phyloP scores from a whole-genome alignment of 2,113 vertebrate species.

The Mus pahari region DNA sequence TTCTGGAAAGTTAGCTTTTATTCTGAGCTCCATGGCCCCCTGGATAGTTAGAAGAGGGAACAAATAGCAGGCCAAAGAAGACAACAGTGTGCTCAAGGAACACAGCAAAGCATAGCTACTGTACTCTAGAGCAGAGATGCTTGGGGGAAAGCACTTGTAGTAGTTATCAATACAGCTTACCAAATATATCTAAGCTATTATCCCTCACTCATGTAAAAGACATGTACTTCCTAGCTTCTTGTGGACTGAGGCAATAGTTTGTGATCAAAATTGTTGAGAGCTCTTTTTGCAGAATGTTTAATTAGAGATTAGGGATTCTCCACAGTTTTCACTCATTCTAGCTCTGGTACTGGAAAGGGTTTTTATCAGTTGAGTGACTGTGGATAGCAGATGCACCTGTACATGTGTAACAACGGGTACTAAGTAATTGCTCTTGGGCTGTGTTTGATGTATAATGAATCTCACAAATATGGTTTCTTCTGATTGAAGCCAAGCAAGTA shows the following conservation, averaged over 20 bases:
- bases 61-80: background rate
- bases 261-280: conserved; percentile 13
- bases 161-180: background rate
- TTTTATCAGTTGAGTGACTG: background rate
- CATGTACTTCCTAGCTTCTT: background rate
- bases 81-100: accelerated
- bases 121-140: background rate
- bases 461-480: background rate
- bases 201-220: background rate
- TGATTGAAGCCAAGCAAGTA: background rate
- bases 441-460: background rate
- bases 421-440: background rate
- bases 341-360: background rate
- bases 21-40: background rate
- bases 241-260: background rate
- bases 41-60: background rate
- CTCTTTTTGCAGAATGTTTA: background rate
- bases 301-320: background rate
- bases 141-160: background rate
- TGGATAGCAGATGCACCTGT: background rate
- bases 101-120: background rate
- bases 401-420: background rate
- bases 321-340: background rate
- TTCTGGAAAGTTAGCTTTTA: background rate
- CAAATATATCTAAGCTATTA: background rate